These are phyloP conservation scores for Dicranocentrus wangi DNA, from an alignment of 2,888 invertebrate genomes.

Conservation along the genomic window DNA sequence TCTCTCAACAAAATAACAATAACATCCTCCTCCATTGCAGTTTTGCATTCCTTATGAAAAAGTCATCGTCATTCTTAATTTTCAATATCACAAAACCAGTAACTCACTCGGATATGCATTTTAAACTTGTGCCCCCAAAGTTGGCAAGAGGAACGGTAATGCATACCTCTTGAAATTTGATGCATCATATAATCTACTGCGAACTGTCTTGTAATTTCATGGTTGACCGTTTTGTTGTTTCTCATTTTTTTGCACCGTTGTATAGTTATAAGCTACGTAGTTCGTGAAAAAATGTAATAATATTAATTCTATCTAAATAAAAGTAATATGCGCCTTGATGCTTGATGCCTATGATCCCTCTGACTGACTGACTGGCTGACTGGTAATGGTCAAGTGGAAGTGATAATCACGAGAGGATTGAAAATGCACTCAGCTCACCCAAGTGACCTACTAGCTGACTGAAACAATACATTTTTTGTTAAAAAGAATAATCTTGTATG, in stretches of 20 bases:
- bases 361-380: background rate
- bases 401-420: background rate
- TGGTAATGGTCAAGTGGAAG: constrained; percentile 18
- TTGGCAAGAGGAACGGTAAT: no score
- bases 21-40: background rate
- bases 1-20: no score
- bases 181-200: constrained; percentile 7
- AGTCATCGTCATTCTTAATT: background rate
- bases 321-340: no score
- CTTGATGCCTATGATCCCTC: background rate
- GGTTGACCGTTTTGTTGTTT: background rate
- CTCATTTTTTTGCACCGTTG: no score
- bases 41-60: constrained; percentile 7
- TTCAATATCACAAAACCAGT: no score
- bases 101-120: constrained; percentile 17
- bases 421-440: constrained; percentile 3
- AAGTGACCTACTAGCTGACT: constrained; percentile 16
- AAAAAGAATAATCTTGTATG: background rate
- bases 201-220: constrained; percentile 16
- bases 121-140: background rate
- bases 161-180: no score
- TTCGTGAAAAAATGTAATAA: no score
- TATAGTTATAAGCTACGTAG: no score
- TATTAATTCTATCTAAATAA: no score
- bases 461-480: constrained; percentile 36